Percentiles rank a stretch among this genome's conserved stretches.
Evolutionary conservation across 1,140 invertebrate genomes (phyloP).

Genomic region (Heliconius congener): DNA sequence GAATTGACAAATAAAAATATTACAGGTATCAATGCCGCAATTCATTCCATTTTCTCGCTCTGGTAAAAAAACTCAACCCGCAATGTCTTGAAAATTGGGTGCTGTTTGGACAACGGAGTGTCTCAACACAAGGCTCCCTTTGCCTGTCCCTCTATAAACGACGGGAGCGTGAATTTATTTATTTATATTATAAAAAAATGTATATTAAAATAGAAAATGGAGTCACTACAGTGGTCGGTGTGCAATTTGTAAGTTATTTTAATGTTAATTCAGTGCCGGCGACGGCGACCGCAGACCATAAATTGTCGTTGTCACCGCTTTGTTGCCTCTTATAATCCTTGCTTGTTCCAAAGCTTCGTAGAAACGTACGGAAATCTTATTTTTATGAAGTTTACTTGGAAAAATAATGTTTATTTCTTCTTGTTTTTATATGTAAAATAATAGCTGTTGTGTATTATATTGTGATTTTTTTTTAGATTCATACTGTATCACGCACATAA

Average conservation of each 20-base stretch:
- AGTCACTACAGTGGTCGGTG: constrained; percentile 19
- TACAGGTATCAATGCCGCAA: too few species aligned
- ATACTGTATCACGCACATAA: too few species aligned
- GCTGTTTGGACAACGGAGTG: too few species aligned
- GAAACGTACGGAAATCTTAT: constrained; percentile 18
- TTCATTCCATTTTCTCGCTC: too few species aligned
- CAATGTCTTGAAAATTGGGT: too few species aligned
- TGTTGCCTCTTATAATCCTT: constrained; percentile 37
- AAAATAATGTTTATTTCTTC: background rate
- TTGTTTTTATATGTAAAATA: background rate
- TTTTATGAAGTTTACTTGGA: constrained; percentile 7
- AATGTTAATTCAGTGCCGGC: constrained; percentile 47
- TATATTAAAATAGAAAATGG: background rate
- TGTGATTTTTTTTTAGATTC: background rate
- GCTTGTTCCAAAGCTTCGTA: constrained; percentile 19
- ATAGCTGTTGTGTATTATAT: background rate
- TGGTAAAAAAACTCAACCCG: too few species aligned
- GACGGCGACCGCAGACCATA: constrained; percentile 36
- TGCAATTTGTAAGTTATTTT: constrained; percentile 47
- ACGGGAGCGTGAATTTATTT: background rate
- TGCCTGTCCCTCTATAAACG: too few species aligned
- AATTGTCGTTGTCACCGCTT: constrained; percentile 36
- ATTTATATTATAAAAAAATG: background rate
- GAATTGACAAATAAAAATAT: too few species aligned
- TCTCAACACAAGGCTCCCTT: too few species aligned